phyloP scores from a whole-genome alignment of 2,113 vertebrate genomes.

The Phalacrocorax brasilianus region DNA sequence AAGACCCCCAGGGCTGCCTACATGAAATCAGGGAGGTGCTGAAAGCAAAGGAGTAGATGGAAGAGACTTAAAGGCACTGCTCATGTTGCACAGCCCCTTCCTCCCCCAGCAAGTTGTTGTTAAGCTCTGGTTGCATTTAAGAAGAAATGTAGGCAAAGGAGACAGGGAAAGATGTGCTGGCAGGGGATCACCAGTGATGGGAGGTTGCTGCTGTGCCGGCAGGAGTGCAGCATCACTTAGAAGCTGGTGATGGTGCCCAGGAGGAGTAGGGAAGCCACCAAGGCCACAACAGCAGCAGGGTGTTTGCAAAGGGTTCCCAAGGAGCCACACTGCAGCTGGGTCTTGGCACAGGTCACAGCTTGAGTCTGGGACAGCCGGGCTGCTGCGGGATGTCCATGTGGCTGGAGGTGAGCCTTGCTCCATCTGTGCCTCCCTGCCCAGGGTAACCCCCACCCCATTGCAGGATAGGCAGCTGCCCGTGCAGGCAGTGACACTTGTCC shows the following conservation, averaged over 20 bases:
- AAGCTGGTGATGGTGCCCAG: not conserved
- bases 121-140: not conserved
- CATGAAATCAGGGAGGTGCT: not conserved
- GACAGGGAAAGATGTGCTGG: not conserved
- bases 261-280: not conserved
- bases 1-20: not conserved
- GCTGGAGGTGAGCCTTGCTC: not conserved
- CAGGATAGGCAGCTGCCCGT: not conserved
- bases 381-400: fast-evolving
- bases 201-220: not conserved
- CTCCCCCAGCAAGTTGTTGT: not conserved
- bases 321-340: not conserved
- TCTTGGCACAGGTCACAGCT: fast-evolving
- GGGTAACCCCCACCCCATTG: not conserved
- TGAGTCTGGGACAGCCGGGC: not conserved
- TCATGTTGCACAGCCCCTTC: not conserved
- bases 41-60: not conserved
- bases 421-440: not conserved
- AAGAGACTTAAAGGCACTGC: not conserved
- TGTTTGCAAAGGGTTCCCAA: not conserved
- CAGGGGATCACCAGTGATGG: fast-evolving
- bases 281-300: not conserved
- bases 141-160: not conserved
- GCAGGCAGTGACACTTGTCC: not conserved
- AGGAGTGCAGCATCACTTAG: fast-evolving